phyloP scores from a whole-genome alignment of 2,113 vertebrate genomes.

The Phalacrocorax pelagicus region DNA sequence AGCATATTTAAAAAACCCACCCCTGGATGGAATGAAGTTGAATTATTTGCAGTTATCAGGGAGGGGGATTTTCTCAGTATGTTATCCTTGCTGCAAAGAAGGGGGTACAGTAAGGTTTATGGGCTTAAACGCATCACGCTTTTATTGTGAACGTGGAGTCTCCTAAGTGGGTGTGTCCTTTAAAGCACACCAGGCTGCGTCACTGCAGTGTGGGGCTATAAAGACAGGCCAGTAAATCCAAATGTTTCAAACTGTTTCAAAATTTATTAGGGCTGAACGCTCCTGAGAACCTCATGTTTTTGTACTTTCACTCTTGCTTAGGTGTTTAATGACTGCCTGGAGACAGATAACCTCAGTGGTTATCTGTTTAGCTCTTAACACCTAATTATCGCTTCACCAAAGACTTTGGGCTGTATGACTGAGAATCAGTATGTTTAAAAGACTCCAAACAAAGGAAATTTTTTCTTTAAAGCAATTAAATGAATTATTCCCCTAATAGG shows the following conservation, averaged over 20 bases:
- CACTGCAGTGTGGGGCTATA: constrained; percentile 2
- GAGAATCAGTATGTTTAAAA: constrained; percentile 62
- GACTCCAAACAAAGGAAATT: constrained; percentile 33
- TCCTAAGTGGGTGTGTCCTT: constrained; percentile 39
- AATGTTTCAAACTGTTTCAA: constrained; percentile 65
- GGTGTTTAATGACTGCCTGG: constrained; percentile 63
- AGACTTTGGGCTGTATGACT: constrained; percentile 43
- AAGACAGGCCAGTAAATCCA: constrained; percentile 56
- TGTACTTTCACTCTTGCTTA: constrained; percentile 66
- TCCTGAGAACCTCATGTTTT: constrained; percentile 69
- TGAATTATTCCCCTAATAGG: constrained; percentile 52
- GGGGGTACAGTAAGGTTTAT: not conserved
- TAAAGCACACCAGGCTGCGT: constrained; percentile 27
- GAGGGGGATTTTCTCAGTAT: not conserved
- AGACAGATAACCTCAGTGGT: constrained; percentile 60
- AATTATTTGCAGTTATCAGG: not conserved
- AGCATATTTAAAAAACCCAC: not conserved
- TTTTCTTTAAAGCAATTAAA: constrained; percentile 35
- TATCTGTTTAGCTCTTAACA: constrained; percentile 68
- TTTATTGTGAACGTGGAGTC: not conserved
- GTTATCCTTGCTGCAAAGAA: not conserved
- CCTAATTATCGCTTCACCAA: constrained; percentile 68
- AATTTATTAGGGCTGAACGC: constrained; percentile 57
- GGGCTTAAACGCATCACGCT: not conserved
- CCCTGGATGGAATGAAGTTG: not conserved